Evolutionary conservation across 2,888 invertebrate genomes (phyloP).

Genomic region (Erebia aethiops): DNA sequence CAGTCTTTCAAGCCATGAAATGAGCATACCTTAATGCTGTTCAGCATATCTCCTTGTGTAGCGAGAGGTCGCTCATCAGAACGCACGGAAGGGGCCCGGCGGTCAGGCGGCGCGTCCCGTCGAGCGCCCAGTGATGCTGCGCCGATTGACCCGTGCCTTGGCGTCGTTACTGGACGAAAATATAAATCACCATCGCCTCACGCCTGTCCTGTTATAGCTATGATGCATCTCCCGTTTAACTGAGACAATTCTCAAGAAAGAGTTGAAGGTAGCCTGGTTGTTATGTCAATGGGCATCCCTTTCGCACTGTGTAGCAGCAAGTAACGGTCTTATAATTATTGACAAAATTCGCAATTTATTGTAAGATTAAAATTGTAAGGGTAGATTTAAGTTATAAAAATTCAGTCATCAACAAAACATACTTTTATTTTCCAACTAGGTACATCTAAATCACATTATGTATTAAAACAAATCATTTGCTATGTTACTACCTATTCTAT

Average conservation of each 20-base stretch:
- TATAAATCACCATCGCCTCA: constrained; percentile 3
- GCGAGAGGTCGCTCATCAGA: constrained; percentile 71
- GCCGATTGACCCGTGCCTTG: constrained; percentile 57
- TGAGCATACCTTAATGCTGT: constrained; percentile 72
- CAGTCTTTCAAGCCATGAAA: too few species aligned
- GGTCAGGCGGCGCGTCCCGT: constrained; percentile 58
- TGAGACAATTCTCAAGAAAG: too few species aligned
- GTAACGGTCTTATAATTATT: too few species aligned
- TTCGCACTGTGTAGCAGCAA: too few species aligned
- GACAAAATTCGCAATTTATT: too few species aligned
- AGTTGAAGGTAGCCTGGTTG: too few species aligned
- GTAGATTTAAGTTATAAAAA: constrained; percentile 3
- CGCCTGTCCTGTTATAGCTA: constrained; percentile 19
- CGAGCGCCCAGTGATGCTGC: constrained; percentile 67
- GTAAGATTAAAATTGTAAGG: too few species aligned
- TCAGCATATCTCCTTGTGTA: constrained; percentile 84
- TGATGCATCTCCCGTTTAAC: too few species aligned
- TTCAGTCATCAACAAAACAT: constrained; percentile 26
- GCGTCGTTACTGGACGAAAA: constrained; percentile 45
- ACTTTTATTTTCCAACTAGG: constrained; percentile 46
- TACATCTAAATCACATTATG: constrained; percentile 62
- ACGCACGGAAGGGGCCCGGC: constrained; percentile 63
- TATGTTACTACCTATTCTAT: neutral
- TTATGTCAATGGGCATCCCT: too few species aligned
- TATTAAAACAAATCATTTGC: constrained; percentile 15